phyloP scores from a whole-genome alignment of 2,113 vertebrate species.

The Rhinolophus ferrumequinum region DNA sequence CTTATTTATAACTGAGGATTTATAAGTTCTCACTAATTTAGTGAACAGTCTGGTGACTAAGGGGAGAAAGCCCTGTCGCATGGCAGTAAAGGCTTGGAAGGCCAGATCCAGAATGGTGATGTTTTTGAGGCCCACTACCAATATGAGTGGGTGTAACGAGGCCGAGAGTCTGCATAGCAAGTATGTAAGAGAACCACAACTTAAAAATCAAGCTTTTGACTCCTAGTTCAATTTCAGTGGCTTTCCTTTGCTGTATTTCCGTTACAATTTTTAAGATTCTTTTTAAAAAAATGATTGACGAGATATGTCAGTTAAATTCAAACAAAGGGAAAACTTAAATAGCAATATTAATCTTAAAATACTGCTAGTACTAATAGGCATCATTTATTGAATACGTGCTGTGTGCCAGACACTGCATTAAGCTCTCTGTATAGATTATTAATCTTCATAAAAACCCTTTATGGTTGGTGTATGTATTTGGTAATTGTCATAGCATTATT shows the following conservation, averaged over 20 bases:
- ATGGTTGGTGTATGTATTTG: neutral
- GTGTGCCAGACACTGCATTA: neutral
- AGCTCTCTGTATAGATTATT: neutral
- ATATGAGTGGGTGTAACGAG: neutral
- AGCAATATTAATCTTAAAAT: neutral
- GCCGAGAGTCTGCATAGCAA: neutral
- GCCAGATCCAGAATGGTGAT: neutral
- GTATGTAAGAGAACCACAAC: neutral
- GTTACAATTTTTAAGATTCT: conserved; percentile 12
- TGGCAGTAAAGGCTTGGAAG: neutral
- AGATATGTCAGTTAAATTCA: neutral
- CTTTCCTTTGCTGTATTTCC: neutral
- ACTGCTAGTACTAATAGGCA: neutral
- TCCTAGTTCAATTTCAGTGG: neutral
- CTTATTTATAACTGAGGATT: neutral
- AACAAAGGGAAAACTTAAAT: neutral
- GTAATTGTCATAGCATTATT: neutral
- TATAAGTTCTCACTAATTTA: neutral
- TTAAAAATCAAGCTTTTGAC: neutral
- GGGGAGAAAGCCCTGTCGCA: neutral
- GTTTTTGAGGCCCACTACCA: neutral
- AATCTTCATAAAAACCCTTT: neutral
- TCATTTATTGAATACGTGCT: neutral
- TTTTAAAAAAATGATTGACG: neutral
- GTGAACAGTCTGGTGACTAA: neutral